A percentile compares a stretch with the other conserved stretches of the same genome.
phyloP scores from a whole-genome alignment of 2,888 invertebrate species.

The Diloba caeruleocephala region DNA sequence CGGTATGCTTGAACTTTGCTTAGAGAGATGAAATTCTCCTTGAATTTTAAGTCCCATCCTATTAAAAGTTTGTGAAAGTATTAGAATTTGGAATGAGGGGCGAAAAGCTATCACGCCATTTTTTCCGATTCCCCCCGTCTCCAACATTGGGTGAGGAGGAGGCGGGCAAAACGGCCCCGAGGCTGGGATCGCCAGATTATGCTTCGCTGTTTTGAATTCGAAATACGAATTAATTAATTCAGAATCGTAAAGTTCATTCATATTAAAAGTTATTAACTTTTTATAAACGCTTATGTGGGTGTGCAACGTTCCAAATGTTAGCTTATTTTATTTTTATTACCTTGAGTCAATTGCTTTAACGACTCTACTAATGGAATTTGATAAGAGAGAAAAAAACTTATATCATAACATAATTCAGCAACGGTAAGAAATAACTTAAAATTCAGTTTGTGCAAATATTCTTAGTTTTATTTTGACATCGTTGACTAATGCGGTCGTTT shows the following conservation, averaged over 20 bases:
- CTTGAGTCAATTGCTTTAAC: constrained; percentile 58
- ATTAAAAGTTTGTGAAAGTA: constrained; percentile 88
- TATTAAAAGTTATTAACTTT: constrained; percentile 68
- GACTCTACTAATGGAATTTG: constrained; percentile 57
- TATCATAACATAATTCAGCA: constrained; percentile 51
- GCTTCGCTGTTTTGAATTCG: constrained; percentile 76
- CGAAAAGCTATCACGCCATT: constrained; percentile 84
- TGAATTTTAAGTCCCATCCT: constrained; percentile 87
- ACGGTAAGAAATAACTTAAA: constrained; percentile 55
- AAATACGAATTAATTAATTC: constrained; percentile 76
- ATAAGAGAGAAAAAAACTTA: constrained; percentile 48
- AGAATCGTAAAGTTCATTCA: constrained; percentile 66
- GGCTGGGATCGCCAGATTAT: constrained; percentile 73
- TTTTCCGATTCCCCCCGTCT: constrained; percentile 73
- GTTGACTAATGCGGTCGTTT: constrained; percentile 87
- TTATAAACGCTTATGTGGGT: constrained; percentile 57
- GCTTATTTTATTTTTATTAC: constrained; percentile 55
- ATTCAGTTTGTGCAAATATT: constrained; percentile 74
- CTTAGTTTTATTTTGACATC: constrained; percentile 85
- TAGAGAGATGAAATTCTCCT: constrained; percentile 78
- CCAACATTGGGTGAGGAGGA: constrained; percentile 59
- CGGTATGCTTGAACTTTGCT: constrained; percentile 72
- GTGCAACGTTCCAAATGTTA: constrained; percentile 43
- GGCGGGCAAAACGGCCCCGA: constrained; percentile 59
- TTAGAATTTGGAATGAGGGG: constrained; percentile 88